phyloP scores from a whole-genome alignment of 2,797 vertebrate genomes.

The Ibycter americanus region DNA sequence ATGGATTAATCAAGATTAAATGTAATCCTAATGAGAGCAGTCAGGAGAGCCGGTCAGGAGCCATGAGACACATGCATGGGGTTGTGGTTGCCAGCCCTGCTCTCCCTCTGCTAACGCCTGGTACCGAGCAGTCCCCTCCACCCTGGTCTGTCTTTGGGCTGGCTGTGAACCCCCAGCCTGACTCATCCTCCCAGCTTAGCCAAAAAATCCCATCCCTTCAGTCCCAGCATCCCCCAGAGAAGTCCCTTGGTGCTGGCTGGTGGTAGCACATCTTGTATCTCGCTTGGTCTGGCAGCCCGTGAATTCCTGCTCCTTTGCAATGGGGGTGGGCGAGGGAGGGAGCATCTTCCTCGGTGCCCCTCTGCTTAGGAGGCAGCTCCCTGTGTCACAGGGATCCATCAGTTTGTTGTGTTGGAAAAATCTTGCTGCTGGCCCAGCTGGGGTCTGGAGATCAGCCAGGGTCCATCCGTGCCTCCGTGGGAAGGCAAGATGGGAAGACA shows the following conservation, averaged over 20 bases:
- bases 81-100: not conserved
- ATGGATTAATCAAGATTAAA: not conserved
- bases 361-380: not conserved
- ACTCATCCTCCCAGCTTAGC: not conserved
- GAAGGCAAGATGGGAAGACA: not conserved
- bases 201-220: not conserved
- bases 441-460: slow-evolving; percentile 1
- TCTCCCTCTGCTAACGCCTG: not conserved
- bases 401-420: not conserved
- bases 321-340: not conserved
- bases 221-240: not conserved
- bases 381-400: not conserved
- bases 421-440: not conserved
- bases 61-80: fast-evolving
- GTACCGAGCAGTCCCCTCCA: not conserved
- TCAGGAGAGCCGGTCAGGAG: fast-evolving
- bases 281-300: not conserved
- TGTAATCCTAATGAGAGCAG: not conserved
- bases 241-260: not conserved
- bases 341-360: not conserved
- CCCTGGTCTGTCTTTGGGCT: not conserved
- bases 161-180: not conserved
- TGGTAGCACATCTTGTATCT: not conserved
- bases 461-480: not conserved
- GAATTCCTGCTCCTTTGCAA: not conserved